phyloP scores from a whole-genome alignment of 2,888 invertebrate species.

The Perdita meconis region DNA sequence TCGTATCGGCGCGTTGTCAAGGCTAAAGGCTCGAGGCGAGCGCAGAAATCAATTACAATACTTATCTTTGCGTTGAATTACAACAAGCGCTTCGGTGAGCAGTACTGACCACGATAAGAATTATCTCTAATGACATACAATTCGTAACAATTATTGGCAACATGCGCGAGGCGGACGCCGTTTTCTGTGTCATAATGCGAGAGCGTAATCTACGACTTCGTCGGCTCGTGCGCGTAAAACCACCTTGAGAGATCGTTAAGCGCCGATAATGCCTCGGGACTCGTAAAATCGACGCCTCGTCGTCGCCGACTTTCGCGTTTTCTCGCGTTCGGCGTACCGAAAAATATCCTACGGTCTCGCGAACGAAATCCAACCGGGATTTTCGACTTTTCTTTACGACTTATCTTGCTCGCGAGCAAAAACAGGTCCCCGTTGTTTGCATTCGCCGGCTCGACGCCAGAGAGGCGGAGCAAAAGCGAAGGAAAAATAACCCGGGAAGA shows the following conservation, averaged over 20 bases:
- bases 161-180: background rate
- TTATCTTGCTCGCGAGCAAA: background rate
- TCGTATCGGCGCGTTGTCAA: background rate
- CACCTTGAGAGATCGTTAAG: too few relatives aligned
- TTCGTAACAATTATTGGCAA: constrained; percentile 35
- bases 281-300: background rate
- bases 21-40: constrained; percentile 2
- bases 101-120: constrained; percentile 28
- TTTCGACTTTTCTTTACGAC: background rate
- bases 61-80: constrained; percentile 9
- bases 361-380: background rate
- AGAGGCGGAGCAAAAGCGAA: background rate
- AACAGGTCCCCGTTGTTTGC: constrained; percentile 20
- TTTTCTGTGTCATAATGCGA: background rate
- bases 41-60: constrained; percentile 24
- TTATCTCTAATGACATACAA: constrained; percentile 31
- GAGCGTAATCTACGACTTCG: background rate
- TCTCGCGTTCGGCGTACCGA: background rate
- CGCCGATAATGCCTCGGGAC: background rate
- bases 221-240: background rate
- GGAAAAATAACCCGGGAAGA: background rate
- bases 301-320: background rate
- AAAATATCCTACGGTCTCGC: background rate
- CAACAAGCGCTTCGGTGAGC: background rate
- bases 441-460: background rate